These are phyloP conservation scores for Setipinna tenuifilis DNA, from an alignment of 2,797 vertebrate genomes.

Conservation along the genomic window DNA sequence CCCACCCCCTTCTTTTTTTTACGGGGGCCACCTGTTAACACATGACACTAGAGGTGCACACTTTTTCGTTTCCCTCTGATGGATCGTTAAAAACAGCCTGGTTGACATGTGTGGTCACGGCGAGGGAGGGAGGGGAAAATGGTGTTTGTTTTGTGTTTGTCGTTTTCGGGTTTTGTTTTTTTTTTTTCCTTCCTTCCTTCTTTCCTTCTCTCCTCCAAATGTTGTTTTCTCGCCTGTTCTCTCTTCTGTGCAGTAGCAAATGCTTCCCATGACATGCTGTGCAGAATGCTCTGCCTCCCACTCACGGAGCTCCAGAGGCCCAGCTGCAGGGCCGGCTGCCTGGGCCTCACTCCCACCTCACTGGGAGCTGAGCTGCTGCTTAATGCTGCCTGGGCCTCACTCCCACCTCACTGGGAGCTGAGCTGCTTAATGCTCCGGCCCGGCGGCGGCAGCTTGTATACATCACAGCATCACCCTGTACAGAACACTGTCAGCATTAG, in stretches of 20 bases:
- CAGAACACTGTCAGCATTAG: neutral
- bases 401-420: neutral
- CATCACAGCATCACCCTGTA: neutral
- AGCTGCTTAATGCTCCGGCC: neutral
- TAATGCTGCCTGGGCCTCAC: neutral
- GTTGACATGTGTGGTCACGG: conserved; percentile 50
- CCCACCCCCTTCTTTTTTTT: conserved; percentile 35
- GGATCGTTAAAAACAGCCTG: conserved; percentile 35
- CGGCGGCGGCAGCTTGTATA: neutral
- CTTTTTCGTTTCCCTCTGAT: conserved; percentile 37
- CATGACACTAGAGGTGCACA: conserved; percentile 49
- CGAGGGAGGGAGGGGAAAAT: neutral
- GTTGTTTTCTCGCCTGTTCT: too few species aligned
- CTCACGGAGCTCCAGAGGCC: neutral
- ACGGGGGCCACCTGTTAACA: conserved; percentile 58
- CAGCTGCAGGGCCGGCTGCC: neutral
- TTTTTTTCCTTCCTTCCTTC: neutral
- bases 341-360: neutral
- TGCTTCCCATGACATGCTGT: neutral
- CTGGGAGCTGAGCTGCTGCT: neutral
- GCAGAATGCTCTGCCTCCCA: conserved; percentile 14
- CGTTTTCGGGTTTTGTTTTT: neutral
- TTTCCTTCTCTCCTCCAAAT: neutral
- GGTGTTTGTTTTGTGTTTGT: conserved; percentile 31
- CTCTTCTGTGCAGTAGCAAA: neutral